Evolutionary conservation across 2,888 invertebrate genomes (phyloP).

Genomic region (Torymus tubicola): DNA sequence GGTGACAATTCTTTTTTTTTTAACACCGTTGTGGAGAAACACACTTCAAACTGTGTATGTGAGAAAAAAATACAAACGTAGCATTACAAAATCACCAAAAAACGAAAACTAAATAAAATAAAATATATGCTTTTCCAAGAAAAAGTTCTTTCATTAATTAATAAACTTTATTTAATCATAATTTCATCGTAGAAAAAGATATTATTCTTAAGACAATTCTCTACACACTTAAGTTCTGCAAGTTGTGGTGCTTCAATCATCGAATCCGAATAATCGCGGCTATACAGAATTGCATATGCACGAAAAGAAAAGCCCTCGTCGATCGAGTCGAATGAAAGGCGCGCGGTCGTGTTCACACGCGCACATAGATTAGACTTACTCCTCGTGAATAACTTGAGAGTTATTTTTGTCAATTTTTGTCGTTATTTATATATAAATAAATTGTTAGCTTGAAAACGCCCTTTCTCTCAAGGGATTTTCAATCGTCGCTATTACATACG

Average conservation of each 20-base stretch:
- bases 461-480: constrained; percentile 62
- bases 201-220: too few species aligned
- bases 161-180: too few species aligned
- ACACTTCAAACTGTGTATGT: neutral
- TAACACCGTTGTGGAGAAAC: neutral
- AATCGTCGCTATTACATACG: constrained; percentile 59
- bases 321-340: constrained; percentile 58
- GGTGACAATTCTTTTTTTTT: constrained; percentile 24
- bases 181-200: too few species aligned
- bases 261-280: constrained; percentile 34
- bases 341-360: constrained; percentile 68
- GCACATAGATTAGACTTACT: constrained; percentile 73
- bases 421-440: constrained; percentile 72
- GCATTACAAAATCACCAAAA: too few species aligned
- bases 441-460: constrained; percentile 72
- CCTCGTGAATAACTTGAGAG: constrained; percentile 72
- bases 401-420: constrained; percentile 50
- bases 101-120: too few species aligned
- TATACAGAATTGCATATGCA: neutral
- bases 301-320: constrained; percentile 58
- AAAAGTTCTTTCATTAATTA: too few species aligned
- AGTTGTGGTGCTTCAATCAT: constrained; percentile 27
- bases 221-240: neutral
- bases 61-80: too few species aligned
- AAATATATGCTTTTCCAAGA: too few species aligned